These are phyloP conservation scores for Lophotis ruficrista DNA, from an alignment of 2,113 vertebrate genomes.

Conservation along the genomic window DNA sequence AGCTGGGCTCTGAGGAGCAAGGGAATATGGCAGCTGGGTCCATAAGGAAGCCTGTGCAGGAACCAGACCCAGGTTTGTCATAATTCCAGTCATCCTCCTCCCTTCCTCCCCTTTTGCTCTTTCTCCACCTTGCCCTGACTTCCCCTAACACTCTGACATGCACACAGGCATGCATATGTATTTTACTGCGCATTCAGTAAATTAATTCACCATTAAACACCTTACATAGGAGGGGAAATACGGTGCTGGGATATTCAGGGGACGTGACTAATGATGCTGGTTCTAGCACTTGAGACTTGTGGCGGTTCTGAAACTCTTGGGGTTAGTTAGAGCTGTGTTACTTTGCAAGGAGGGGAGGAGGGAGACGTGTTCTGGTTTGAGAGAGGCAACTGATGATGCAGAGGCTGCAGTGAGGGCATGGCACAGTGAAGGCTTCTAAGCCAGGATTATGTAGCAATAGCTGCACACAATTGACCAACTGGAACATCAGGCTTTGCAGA, in stretches of 20 bases:
- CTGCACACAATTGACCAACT: neutral
- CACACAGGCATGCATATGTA: accelerated
- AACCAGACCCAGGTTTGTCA: neutral
- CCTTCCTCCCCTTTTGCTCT: neutral
- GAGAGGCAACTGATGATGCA: neutral
- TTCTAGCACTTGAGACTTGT: neutral
- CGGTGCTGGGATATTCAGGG: neutral
- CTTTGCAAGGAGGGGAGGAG: neutral
- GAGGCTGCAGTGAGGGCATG: neutral
- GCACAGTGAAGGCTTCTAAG: neutral
- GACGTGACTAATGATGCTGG: neutral
- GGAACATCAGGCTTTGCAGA: constrained; percentile 17
- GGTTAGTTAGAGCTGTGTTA: neutral
- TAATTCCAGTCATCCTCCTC: neutral
- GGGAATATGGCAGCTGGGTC: neutral
- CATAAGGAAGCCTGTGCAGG: neutral
- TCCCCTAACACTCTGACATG: neutral
- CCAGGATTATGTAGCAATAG: neutral
- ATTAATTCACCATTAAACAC: neutral
- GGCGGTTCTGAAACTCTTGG: neutral
- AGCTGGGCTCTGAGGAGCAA: neutral
- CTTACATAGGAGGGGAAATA: neutral
- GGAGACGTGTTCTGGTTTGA: neutral
- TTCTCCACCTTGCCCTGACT: neutral
- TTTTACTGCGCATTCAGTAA: neutral